Conservation (phyloP, 2,113 vertebrate genomes). For the Noctilio leporinus region DNA sequence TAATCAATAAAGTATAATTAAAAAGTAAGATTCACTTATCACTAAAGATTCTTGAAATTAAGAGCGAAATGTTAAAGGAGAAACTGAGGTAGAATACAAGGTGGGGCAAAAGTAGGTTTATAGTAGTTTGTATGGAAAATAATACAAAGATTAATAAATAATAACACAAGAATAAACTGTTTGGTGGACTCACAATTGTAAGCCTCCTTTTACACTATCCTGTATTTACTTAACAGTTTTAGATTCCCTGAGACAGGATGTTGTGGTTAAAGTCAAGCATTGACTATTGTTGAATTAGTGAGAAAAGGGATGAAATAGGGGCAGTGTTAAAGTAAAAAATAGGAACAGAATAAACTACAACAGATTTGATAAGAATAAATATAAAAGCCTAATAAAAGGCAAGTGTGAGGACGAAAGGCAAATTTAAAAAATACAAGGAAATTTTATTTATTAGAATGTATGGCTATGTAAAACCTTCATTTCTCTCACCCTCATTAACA, state of each 20-base stretch:
- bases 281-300: not conserved
- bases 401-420: not conserved
- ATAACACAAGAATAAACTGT: not conserved
- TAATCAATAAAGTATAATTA: too few species aligned
- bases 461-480: not conserved
- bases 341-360: not conserved
- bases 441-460: constrained; percentile 5
- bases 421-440: not conserved
- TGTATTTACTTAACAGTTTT: constrained; percentile 34
- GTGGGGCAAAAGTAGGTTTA: not conserved
- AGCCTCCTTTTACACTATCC: not conserved
- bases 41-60: constrained; percentile 30
- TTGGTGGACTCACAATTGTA: not conserved
- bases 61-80: constrained; percentile 39
- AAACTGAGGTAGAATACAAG: not conserved
- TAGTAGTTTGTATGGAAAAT: not conserved
- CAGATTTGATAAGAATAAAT: not conserved
- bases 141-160: not conserved
- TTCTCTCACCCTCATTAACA: constrained; percentile 4
- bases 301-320: not conserved
- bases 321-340: constrained; percentile 9
- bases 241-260: constrained; percentile 12
- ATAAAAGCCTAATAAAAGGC: not conserved
- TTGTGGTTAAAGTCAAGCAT: not conserved
- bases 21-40: constrained; percentile 20